Conservation (phyloP, 2,113 vertebrate genomes). For the Octodon degus region DNA sequence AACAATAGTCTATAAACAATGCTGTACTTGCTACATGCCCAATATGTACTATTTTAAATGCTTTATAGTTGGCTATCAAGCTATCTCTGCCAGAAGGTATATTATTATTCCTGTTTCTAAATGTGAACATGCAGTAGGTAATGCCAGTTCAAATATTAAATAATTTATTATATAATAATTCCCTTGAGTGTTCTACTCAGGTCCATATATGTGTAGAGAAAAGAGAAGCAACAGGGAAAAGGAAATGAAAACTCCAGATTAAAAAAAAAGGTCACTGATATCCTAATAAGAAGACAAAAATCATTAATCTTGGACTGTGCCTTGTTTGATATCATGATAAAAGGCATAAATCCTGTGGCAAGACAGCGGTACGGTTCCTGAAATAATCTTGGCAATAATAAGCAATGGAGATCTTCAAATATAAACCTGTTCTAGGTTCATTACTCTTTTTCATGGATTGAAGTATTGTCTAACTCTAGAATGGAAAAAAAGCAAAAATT, state of each 20-base stretch:
- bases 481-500: background rate
- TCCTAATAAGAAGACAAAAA: slow-evolving; percentile 29
- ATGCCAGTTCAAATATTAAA: slow-evolving; percentile 24
- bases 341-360: background rate
- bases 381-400: slow-evolving; percentile 38
- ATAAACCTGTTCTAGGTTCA: background rate
- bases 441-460: background rate
- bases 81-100: background rate
- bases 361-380: background rate
- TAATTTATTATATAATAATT: slow-evolving; percentile 16
- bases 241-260: background rate
- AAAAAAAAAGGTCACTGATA: slow-evolving; percentile 8
- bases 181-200: slow-evolving; percentile 24
- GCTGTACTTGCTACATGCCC: background rate
- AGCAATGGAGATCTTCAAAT: background rate
- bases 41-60: background rate
- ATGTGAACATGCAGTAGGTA: background rate
- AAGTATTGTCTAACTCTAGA: background rate
- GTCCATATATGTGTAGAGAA: background rate
- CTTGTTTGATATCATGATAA: background rate
- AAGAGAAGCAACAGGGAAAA: background rate
- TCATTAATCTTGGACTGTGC: background rate
- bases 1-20: slow-evolving; percentile 22
- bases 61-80: background rate
- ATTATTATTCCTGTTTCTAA: slow-evolving; percentile 31